Percentiles rank a stretch among this genome's conserved stretches.
These are phyloP conservation scores for Branchipolynoe longqiensis DNA, from an alignment of 2,888 invertebrate species.

Conservation along the genomic window DNA sequence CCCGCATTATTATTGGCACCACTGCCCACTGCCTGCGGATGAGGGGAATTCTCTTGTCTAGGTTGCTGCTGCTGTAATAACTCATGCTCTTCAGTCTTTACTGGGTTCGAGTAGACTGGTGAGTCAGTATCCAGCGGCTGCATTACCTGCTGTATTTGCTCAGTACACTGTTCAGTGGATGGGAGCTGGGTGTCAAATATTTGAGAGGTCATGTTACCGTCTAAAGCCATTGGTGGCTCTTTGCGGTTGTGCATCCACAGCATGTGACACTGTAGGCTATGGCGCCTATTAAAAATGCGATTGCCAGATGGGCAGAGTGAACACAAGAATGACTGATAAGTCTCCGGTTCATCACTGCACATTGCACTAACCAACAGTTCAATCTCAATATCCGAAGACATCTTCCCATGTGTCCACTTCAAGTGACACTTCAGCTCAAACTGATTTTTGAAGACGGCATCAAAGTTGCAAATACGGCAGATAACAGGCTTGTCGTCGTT, in stretches of 20 bases:
- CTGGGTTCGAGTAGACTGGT: slow-evolving; percentile 14
- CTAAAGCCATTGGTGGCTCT: neutral
- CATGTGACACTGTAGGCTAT: slow-evolving; percentile 25
- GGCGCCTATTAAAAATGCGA: slow-evolving; percentile 4
- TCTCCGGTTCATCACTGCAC: neutral
- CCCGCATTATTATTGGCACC: neutral
- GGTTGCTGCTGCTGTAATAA: neutral
- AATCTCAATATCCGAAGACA: neutral
- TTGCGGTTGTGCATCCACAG: slow-evolving; percentile 45
- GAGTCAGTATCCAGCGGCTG: slow-evolving; percentile 43
- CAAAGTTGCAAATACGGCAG: slow-evolving; percentile 49
- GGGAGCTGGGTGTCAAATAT: slow-evolving; percentile 35
- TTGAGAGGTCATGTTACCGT: slow-evolving; percentile 8
- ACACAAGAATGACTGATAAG: slow-evolving; percentile 12
- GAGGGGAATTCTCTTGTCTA: slow-evolving; percentile 1
- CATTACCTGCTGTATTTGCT: slow-evolving; percentile 56
- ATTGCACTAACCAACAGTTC: neutral
- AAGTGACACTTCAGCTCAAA: slow-evolving; percentile 43
- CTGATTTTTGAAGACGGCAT: slow-evolving; percentile 15
- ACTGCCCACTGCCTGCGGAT: slow-evolving; percentile 5
- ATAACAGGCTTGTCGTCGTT: slow-evolving; percentile 6
- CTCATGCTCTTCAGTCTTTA: neutral
- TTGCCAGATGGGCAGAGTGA: neutral
- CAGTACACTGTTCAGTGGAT: slow-evolving; percentile 42
- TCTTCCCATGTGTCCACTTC: slow-evolving; percentile 58